phyloP scores from a whole-genome alignment of 1,140 invertebrate species.

The Manduca sexta region DNA sequence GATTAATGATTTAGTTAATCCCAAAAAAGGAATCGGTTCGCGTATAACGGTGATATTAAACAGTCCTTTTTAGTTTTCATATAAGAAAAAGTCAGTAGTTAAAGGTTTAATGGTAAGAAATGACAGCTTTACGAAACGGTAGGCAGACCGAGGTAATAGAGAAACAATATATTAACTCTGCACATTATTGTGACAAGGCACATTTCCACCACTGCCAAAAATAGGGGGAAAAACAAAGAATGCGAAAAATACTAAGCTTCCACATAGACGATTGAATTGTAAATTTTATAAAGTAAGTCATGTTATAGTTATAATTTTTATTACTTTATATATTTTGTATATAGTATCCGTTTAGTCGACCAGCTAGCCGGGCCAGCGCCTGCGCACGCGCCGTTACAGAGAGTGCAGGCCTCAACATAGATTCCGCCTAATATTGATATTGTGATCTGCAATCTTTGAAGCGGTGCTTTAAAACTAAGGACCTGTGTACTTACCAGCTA shows the following conservation, averaged over 20 bases:
- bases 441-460: constrained; percentile 66
- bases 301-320: constrained; percentile 67
- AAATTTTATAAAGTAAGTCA: constrained; percentile 67
- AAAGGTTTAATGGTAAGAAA: constrained; percentile 53
- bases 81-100: constrained; percentile 65
- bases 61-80: constrained; percentile 46
- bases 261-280: constrained; percentile 51
- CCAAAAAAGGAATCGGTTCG: constrained; percentile 47
- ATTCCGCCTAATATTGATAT: constrained; percentile 70
- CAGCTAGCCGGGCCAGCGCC: constrained; percentile 32
- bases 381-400: constrained; percentile 44
- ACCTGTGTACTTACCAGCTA: constrained; percentile 60
- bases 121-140: constrained; percentile 64
- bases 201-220: constrained; percentile 73
- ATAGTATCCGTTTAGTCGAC: constrained; percentile 52
- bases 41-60: constrained; percentile 27
- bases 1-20: constrained; percentile 57
- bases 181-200: constrained; percentile 70
- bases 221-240: constrained; percentile 39
- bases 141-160: constrained; percentile 47
- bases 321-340: constrained; percentile 52
- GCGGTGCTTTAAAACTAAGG: constrained; percentile 44
- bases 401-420: constrained; percentile 60
- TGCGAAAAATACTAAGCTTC: constrained; percentile 28
- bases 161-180: constrained; percentile 30